Conservation (phyloP, 2,797 vertebrate genomes). For the Darevskia mixta region DNA sequence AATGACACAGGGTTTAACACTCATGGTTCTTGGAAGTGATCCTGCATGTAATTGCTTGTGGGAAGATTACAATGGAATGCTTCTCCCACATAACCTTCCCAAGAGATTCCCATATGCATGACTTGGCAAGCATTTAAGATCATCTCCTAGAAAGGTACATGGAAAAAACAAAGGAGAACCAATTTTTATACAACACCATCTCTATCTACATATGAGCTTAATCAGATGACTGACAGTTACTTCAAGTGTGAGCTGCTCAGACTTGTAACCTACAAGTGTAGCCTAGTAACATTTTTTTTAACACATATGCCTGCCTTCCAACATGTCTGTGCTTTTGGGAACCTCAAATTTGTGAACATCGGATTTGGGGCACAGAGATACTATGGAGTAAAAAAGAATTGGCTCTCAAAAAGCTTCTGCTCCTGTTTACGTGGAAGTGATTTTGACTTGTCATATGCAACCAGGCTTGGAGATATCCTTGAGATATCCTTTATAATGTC, state of each 20-base stretch:
- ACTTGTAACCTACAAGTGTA: too few species aligned
- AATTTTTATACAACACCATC: background rate
- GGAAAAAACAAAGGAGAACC: background rate
- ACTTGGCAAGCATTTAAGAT: background rate
- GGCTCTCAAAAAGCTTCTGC: background rate
- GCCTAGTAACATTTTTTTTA: too few species aligned
- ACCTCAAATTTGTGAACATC: background rate
- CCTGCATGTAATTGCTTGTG: background rate
- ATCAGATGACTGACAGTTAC: background rate
- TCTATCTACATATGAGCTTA: background rate
- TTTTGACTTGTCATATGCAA: background rate
- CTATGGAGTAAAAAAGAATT: background rate
- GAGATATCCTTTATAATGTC: too few species aligned
- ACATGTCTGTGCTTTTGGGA: background rate
- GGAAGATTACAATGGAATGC: background rate
- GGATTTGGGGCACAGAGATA: background rate
- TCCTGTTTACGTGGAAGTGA: background rate
- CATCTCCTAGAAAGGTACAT: background rate
- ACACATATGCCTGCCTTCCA: background rate
- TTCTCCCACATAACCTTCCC: background rate
- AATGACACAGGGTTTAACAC: background rate
- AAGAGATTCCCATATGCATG: background rate
- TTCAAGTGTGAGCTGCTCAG: background rate
- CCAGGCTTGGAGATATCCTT: background rate
- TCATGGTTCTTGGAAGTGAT: background rate